Percentiles rank a stretch among this genome's conserved stretches.
Evolutionary conservation across 2,113 vertebrate species (phyloP).

Genomic region (Rhipidura dahli): DNA sequence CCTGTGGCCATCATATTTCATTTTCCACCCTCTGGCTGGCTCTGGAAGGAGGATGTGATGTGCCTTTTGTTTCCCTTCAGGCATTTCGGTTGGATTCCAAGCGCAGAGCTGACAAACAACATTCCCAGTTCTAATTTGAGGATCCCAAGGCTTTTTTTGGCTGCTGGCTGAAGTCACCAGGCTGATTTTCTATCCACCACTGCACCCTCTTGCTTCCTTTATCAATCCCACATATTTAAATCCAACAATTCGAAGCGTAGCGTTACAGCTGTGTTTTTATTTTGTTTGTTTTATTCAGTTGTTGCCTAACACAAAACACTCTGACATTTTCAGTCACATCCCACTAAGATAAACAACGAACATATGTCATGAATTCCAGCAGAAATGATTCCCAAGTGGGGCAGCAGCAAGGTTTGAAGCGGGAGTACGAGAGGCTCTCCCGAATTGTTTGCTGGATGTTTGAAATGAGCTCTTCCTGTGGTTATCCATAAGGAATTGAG

Average conservation of each 20-base stretch:
- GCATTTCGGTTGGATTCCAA: conserved; percentile 27
- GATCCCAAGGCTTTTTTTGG: conserved; percentile 12
- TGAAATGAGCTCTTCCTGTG: not conserved
- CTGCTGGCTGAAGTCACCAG: not conserved
- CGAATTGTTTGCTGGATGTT: not conserved
- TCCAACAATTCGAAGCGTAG: not conserved
- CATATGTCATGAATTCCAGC: conserved; percentile 57
- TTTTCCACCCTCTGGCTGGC: not conserved
- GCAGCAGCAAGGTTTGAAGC: not conserved
- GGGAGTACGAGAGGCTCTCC: not conserved
- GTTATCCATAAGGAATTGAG: not conserved
- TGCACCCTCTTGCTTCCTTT: conserved; percentile 41
- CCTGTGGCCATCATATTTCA: conserved; percentile 17
- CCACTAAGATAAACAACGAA: conserved; percentile 60
- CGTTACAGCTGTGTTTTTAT: conserved; percentile 61
- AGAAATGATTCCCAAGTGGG: conserved; percentile 51
- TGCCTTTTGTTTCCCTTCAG: conserved; percentile 16
- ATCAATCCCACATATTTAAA: conserved; percentile 24
- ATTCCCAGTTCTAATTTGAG: not conserved
- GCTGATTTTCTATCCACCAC: conserved; percentile 8
- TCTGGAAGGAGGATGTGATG: not conserved
- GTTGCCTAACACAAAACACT: conserved; percentile 63
- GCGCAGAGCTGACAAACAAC: not conserved
- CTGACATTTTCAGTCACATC: conserved; percentile 58
- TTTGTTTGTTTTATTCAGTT: conserved; percentile 59